Percentiles rank a stretch among this genome's conserved stretches.
These are phyloP conservation scores for Ondatra zibethicus DNA, from an alignment of 2,113 vertebrate species.

Conservation along the genomic window DNA sequence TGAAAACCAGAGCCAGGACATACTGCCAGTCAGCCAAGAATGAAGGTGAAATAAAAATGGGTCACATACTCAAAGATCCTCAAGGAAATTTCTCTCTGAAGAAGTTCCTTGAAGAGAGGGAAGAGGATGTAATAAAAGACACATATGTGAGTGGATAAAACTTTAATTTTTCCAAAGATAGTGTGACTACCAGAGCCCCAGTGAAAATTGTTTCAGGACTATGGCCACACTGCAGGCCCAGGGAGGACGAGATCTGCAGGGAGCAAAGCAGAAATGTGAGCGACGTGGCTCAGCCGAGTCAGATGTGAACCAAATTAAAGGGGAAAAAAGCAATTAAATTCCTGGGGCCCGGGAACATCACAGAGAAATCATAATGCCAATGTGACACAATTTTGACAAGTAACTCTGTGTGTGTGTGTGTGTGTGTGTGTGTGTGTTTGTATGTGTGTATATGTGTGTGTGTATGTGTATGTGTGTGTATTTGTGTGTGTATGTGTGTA, in stretches of 20 bases:
- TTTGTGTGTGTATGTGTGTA: neutral
- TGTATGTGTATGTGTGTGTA: neutral
- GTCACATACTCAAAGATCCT: neutral
- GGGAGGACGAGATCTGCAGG: neutral
- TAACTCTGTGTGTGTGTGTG: neutral
- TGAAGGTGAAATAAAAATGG: conserved; percentile 24
- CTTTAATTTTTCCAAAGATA: neutral
- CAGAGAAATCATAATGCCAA: conserved; percentile 21
- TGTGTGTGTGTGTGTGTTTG: neutral
- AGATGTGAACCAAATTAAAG: conserved; percentile 1
- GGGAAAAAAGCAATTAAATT: neutral
- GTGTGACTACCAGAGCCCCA: neutral
- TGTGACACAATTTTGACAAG: neutral
- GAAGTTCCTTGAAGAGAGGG: neutral
- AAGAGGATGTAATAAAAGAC: neutral
- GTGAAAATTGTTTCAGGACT: conserved; percentile 27
- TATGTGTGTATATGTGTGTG: neutral
- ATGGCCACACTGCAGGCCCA: neutral
- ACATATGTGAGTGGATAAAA: neutral
- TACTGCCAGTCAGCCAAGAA: neutral
- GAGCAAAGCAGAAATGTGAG: neutral
- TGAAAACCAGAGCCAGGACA: neutral
- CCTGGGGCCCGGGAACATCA: neutral
- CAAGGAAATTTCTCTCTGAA: neutral
- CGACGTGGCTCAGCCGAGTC: neutral